phyloP scores from a whole-genome alignment of 2,888 invertebrate genomes.

The Caenorhabditis sp. region DNA sequence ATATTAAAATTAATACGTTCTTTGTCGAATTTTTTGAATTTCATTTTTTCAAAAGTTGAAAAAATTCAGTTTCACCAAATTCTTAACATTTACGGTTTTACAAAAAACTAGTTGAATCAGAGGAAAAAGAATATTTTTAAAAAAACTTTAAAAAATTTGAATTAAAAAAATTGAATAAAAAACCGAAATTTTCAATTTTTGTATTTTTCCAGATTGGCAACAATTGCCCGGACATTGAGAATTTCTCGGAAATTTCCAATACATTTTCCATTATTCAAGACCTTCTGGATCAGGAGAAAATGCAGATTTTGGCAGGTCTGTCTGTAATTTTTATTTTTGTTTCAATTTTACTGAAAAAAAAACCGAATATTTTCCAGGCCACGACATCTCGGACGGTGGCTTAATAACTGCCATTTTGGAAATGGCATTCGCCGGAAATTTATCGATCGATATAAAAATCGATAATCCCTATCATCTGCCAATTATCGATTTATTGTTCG shows the following conservation, averaged over 20 bases:
- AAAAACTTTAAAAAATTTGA: too few species aligned
- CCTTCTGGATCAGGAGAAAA: constrained; percentile 84
- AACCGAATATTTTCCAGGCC: constrained; percentile 86
- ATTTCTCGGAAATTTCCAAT: constrained; percentile 87
- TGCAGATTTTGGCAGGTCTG: constrained; percentile 66
- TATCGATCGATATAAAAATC: constrained; percentile 70
- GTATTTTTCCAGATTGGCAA: constrained; percentile 86
- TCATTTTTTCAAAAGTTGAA: too few species aligned
- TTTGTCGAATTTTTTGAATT: too few species aligned
- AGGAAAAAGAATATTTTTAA: too few species aligned
- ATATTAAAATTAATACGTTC: too few species aligned
- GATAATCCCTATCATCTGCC: neutral
- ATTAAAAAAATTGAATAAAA: too few species aligned
- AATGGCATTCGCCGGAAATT: constrained; percentile 95
- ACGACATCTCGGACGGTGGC: constrained; percentile 98
- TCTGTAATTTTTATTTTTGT: neutral
- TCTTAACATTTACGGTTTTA: too few species aligned
- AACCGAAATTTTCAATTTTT: too few species aligned
- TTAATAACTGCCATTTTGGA: constrained; percentile 92
- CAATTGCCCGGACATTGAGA: constrained; percentile 90
- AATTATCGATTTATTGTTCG: constrained; percentile 80
- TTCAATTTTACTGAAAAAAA: neutral
- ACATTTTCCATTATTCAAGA: constrained; percentile 92
- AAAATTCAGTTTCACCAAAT: too few species aligned
- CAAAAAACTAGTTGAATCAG: too few species aligned